Evolutionary conservation across 1,140 invertebrate genomes (phyloP).

Genomic region (Myzus persicae): DNA sequence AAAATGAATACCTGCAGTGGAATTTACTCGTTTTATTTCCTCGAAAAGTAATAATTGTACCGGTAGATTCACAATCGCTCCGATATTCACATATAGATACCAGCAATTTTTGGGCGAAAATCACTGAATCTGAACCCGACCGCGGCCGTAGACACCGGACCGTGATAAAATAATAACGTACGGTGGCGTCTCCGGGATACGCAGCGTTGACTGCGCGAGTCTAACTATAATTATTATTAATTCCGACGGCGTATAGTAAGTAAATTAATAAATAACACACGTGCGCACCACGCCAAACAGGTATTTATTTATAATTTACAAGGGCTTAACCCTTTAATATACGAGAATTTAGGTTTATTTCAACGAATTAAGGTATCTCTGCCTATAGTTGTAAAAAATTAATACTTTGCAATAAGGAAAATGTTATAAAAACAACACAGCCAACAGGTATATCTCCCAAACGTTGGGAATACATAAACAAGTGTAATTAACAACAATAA

Average conservation of each 20-base stretch:
- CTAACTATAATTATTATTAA: not conserved
- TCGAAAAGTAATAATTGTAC: not conserved
- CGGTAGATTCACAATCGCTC: not conserved
- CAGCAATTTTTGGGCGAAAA: not conserved
- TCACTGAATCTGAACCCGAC: not conserved
- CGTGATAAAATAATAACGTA: slow-evolving; percentile 28
- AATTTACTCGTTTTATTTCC: not conserved
- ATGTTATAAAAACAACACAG: no score
- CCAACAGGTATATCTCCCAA: no score
- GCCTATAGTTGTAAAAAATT: not conserved
- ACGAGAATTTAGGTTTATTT: not conserved
- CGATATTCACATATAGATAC: not conserved
- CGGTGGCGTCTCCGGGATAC: not conserved
- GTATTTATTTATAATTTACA: slow-evolving; percentile 2
- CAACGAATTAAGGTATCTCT: no score
- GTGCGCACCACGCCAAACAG: not conserved
- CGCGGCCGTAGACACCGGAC: not conserved
- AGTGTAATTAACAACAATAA: no score
- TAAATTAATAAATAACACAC: not conserved
- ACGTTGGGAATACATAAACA: no score
- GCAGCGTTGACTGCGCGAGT: not conserved
- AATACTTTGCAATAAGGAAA: no score
- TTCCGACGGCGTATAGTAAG: not conserved
- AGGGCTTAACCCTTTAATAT: not conserved
- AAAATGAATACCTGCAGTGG: not conserved